A percentile compares a stretch with the other conserved stretches of the same genome.
These are phyloP conservation scores for Heteromyza rotundicornis DNA, from an alignment of 2,888 invertebrate genomes.

Conservation along the genomic window DNA sequence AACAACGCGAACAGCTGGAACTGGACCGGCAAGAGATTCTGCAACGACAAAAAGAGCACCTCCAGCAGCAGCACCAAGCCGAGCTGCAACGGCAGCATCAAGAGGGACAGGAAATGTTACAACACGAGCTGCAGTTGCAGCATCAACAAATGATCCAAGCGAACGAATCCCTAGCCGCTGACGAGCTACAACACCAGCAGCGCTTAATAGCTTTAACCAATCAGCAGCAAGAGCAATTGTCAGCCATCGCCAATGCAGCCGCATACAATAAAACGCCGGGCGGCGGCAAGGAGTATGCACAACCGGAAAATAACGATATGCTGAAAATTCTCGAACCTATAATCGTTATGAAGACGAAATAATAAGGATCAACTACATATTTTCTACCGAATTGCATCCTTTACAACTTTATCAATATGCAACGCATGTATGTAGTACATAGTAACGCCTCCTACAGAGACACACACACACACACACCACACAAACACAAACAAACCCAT, in stretches of 20 bases:
- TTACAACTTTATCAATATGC: no score
- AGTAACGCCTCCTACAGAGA: constrained; percentile 17
- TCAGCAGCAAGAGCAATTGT: constrained; percentile 34
- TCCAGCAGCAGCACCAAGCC: constrained; percentile 34
- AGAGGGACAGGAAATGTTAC: constrained; percentile 40
- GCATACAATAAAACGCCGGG: constrained; percentile 43
- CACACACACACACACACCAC: no score
- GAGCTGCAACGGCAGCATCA: constrained; percentile 26
- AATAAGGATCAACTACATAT: no score
- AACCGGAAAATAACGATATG: constrained; percentile 61
- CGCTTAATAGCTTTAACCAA: constrained; percentile 44
- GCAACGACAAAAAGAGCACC: constrained; percentile 33
- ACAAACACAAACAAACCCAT: constrained; percentile 21
- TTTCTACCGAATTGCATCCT: no score
- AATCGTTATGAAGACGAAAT: constrained; percentile 63
- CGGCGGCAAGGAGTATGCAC: constrained; percentile 45
- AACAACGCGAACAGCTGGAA: constrained; percentile 18
- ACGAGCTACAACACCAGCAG: constrained; percentile 36
- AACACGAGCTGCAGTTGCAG: constrained; percentile 40
- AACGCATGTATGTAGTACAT: constrained; percentile 21
- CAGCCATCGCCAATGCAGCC: constrained; percentile 26
- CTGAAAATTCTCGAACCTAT: constrained; percentile 63
- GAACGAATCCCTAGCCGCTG: constrained; percentile 27
- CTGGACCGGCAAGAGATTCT: constrained; percentile 30
- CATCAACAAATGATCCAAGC: not conserved